phyloP scores from a whole-genome alignment of 2,888 invertebrate species.

The Cynaeus angustus region DNA sequence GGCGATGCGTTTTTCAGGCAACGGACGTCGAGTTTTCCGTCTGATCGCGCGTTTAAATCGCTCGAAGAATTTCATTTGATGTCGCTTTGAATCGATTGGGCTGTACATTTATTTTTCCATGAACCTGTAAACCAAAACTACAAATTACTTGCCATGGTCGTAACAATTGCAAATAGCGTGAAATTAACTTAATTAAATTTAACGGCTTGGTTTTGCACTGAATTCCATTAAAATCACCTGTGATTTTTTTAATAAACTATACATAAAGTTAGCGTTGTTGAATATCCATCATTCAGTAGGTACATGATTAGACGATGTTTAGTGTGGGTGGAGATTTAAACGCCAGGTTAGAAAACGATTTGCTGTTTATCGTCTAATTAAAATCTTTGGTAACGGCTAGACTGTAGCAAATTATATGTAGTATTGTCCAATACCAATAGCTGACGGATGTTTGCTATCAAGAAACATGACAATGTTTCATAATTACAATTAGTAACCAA shows the following conservation, averaged over 20 bases:
- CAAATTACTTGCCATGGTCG: neutral
- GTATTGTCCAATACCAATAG: too few relatives aligned
- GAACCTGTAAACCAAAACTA: neutral
- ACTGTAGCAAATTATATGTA: too few relatives aligned
- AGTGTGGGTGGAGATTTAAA: conserved; percentile 56
- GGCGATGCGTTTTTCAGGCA: conserved; percentile 57
- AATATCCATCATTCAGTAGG: conserved; percentile 45
- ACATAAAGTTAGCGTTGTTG: conserved; percentile 19
- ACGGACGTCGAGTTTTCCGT: conserved; percentile 63
- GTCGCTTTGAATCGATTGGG: neutral
- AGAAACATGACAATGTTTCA: too few relatives aligned
- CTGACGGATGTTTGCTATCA: too few relatives aligned
- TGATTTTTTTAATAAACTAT: conserved; percentile 25
- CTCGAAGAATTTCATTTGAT: conserved; percentile 36
- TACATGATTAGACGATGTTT: conserved; percentile 46
- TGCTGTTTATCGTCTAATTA: conserved; percentile 54
- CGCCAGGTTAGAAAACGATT: conserved; percentile 54
- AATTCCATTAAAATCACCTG: conserved; percentile 30
- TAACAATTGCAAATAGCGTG: conserved; percentile 6
- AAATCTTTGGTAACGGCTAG: conserved; percentile 47
- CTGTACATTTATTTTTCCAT: neutral
- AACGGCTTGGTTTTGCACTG: conserved; percentile 17
- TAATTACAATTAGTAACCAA: too few relatives aligned
- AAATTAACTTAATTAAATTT: conserved; percentile 32
- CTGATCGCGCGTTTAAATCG: conserved; percentile 68